phyloP scores from a whole-genome alignment of 2,797 vertebrate genomes.

The Fistularia tabacaria region DNA sequence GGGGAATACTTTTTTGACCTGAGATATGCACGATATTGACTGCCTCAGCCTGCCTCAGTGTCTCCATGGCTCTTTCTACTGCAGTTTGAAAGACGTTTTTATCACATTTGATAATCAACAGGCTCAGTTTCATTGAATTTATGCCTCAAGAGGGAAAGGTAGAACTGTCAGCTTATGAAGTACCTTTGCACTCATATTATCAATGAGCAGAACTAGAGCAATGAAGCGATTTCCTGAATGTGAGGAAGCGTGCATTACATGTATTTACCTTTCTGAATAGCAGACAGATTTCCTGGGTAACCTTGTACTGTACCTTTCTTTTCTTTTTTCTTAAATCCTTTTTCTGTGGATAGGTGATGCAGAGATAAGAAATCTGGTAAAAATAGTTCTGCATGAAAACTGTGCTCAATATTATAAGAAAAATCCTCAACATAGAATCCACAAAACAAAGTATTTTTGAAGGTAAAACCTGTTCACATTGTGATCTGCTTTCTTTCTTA shows the following conservation, averaged over 20 bases:
- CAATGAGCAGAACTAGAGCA: neutral
- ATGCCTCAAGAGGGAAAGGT: slow-evolving; percentile 4
- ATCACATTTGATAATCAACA: slow-evolving; percentile 12
- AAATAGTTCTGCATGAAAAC: too few relatives aligned
- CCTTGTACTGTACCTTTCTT: slow-evolving; percentile 1
- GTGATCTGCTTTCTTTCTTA: too few relatives aligned
- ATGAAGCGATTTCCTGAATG: too few relatives aligned
- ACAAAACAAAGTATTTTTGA: too few relatives aligned
- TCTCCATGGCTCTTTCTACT: neutral
- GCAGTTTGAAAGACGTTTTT: slow-evolving; percentile 4
- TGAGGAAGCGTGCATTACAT: neutral
- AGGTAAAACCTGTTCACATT: too few relatives aligned
- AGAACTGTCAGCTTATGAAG: neutral
- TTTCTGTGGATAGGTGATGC: too few relatives aligned
- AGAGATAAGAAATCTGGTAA: slow-evolving; percentile 3
- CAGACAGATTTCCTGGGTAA: slow-evolving; percentile 1
- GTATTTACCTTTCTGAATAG: slow-evolving; percentile 6
- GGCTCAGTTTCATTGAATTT: slow-evolving; percentile 10
- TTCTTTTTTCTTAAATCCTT: too few relatives aligned
- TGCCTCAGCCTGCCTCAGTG: neutral
- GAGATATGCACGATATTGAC: slow-evolving; percentile 40
- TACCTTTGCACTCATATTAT: slow-evolving; percentile 2
- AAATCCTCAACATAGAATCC: too few relatives aligned
- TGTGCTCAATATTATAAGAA: too few relatives aligned
- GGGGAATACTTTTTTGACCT: slow-evolving; percentile 42